Evolutionary conservation across 2,888 invertebrate genomes (phyloP), one percentile per base, ranked within the genome.

Genomic region (Cryptocheilus praepositus): DNA sequence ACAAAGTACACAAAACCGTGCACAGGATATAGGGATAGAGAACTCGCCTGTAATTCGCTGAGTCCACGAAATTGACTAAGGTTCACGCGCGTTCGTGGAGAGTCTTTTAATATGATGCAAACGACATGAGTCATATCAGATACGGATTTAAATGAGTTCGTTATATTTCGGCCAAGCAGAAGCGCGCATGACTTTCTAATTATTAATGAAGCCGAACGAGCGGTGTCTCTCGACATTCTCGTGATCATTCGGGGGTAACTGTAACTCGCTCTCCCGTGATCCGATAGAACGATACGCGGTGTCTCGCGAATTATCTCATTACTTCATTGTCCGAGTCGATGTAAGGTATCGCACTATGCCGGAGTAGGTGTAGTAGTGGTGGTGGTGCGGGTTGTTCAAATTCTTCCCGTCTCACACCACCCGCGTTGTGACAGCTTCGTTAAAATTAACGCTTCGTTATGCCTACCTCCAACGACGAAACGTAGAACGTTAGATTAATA

Each of bases 61-160:
- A 81, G 11, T 36, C 36, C 8, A 11, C 36, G 25, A 25, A 25
- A 36, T 11, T 4, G 11, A 25, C 25, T 25, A 36, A 36, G 36
- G 11, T 11, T 36, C 8, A 36, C 36, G 11, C 36, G 36, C 36
- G 1, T 1, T 11, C 11, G 11, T 36, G 36, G 1, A 11, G 11
- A 11, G 36, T 11, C 36, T 36, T 11, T 36, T 8, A 36, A 36
- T 36, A 36, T 36, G 36, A 36, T 11, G 80, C 76, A 74, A 82
- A 80, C 77, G 78, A 80, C 81, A 82, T 81, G 82, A 83, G 83
- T 61, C 73, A 63, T 71, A 85, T 85, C 84, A 81, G 85, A 84
- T 85, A 85, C 82, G 80, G 79, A 85, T 84, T 85, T 83, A 81
- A 85, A 84, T 83, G 85, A 85, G 82, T 83, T 85, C 84, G 82